These are phyloP conservation scores for Drosophila austrosaltans DNA, from an alignment of 2,888 invertebrate species.

Conservation along the genomic window DNA sequence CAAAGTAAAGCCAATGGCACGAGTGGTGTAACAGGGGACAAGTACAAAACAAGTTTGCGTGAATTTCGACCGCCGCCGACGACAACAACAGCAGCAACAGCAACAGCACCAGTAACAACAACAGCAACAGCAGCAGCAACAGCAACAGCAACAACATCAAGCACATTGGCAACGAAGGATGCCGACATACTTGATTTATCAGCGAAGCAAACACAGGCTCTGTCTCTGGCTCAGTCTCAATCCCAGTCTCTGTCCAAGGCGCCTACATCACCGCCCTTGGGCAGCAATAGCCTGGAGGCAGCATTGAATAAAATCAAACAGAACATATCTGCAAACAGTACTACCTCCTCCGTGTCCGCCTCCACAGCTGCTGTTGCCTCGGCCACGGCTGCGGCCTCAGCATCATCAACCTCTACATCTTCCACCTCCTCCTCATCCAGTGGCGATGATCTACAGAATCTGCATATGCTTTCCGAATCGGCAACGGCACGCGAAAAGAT, in stretches of 20 bases:
- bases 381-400: background rate
- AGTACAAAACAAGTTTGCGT: slow-evolving; percentile 74
- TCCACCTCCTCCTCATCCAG: slow-evolving; percentile 8
- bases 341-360: slow-evolving; percentile 3
- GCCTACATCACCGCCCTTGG: slow-evolving; percentile 50
- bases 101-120: slow-evolving; percentile 28
- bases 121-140: slow-evolving; percentile 3
- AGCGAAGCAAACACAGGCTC: slow-evolving; percentile 51
- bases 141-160: slow-evolving; percentile 27
- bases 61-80: slow-evolving; percentile 76
- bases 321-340: slow-evolving; percentile 77
- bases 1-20: slow-evolving; percentile 58
- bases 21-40: slow-evolving; percentile 45
- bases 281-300: slow-evolving; percentile 77
- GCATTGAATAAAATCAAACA: slow-evolving; percentile 83
- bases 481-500: slow-evolving; percentile 82
- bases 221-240: slow-evolving; percentile 23
- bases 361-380: slow-evolving; percentile 20
- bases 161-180: slow-evolving; percentile 62
- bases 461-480: slow-evolving; percentile 85
- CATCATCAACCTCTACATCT: slow-evolving; percentile 14
- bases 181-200: slow-evolving; percentile 86
- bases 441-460: slow-evolving; percentile 84
- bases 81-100: slow-evolving; percentile 31
- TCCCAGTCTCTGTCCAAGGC: slow-evolving; percentile 33